A percentile compares a stretch with the other conserved stretches of the same genome.
Conservation (phyloP, 2,797 vertebrate genomes). For the Holocentrus rufus region DNA sequence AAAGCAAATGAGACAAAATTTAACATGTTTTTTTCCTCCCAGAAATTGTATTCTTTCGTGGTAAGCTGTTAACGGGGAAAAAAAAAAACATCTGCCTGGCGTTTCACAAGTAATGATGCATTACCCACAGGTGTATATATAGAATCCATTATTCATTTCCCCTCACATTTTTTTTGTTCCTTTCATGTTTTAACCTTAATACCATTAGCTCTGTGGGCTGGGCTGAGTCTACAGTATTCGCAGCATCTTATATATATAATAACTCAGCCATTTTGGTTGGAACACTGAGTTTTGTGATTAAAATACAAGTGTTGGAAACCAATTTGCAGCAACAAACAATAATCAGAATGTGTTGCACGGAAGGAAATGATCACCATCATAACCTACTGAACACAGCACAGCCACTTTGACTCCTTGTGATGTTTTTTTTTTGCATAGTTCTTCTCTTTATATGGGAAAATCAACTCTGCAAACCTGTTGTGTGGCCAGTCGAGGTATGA, state of each 20-base stretch:
- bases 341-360: not conserved
- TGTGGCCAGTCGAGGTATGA: not conserved
- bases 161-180: not conserved
- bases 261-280: not conserved
- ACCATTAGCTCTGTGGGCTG: not conserved
- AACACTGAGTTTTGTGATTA: not conserved
- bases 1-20: not conserved
- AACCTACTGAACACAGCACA: no score
- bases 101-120: not conserved
- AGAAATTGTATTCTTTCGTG: not conserved
- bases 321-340: not conserved
- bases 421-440: not conserved
- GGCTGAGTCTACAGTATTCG: not conserved
- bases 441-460: not conserved
- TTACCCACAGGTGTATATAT: not conserved
- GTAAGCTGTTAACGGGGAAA: not conserved
- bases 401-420: no score
- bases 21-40: not conserved
- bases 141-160: not conserved
- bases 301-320: not conserved
- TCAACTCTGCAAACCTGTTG: constrained; percentile 15
- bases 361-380: not conserved
- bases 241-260: not conserved
- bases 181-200: not conserved
- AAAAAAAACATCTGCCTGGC: not conserved